Evolutionary conservation across 1,140 invertebrate genomes (phyloP).

Genomic region (Sogatella furcifera): DNA sequence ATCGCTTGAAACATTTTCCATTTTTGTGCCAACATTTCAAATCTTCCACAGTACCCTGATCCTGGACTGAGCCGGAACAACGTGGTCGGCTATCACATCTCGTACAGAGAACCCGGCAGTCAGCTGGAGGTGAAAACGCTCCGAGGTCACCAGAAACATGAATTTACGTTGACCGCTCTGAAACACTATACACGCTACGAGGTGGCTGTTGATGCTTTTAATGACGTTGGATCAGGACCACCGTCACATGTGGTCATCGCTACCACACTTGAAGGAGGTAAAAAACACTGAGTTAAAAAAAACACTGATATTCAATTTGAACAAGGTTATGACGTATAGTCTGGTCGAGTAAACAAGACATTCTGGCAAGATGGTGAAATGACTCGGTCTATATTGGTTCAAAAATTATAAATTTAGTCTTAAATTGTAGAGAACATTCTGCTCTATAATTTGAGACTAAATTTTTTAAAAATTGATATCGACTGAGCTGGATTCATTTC

Average conservation of each 20-base stretch:
- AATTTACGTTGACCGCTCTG: constrained; percentile 52
- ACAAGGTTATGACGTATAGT: too few species aligned
- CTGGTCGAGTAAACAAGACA: too few species aligned
- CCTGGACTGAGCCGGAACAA: constrained; percentile 11
- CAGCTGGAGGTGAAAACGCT: constrained; percentile 26
- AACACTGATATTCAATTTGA: too few species aligned
- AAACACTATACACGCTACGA: constrained; percentile 72
- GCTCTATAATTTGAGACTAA: too few species aligned
- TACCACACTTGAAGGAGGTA: constrained; percentile 75
- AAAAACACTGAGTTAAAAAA: constrained; percentile 19
- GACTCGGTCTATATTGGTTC: too few species aligned
- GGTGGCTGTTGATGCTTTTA: constrained; percentile 71
- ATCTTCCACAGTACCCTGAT: neutral
- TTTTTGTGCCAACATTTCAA: too few species aligned
- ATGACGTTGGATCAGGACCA: constrained; percentile 72
- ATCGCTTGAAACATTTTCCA: too few species aligned
- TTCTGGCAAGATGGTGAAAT: too few species aligned
- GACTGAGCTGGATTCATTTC: too few species aligned
- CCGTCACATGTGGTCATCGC: constrained; percentile 56
- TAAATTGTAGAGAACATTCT: too few species aligned
- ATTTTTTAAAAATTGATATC: too few species aligned
- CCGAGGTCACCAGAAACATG: constrained; percentile 10
- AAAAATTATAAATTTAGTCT: too few species aligned
- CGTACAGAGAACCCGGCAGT: constrained; percentile 25
- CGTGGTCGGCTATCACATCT: constrained; percentile 46